Evolutionary conservation across 2,888 invertebrate species (phyloP).

Genomic region (Drosophila rellima): DNA sequence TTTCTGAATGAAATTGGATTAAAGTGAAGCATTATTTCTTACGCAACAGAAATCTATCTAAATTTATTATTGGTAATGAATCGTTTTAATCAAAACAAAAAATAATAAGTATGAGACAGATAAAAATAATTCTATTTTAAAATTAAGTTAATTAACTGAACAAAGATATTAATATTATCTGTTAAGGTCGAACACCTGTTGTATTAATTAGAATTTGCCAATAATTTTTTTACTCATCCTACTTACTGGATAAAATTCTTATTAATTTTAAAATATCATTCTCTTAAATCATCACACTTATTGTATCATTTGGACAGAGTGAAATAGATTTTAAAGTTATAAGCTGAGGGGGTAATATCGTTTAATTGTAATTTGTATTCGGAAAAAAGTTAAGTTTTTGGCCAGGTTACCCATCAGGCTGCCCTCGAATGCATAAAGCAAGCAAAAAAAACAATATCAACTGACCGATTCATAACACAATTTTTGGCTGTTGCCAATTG

Average conservation of each 20-base stretch:
- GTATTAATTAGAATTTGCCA: neutral
- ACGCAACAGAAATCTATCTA: neutral
- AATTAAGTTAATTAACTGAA: neutral
- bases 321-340: no score
- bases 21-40: neutral
- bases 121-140: conserved; percentile 6
- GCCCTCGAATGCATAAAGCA: conserved; percentile 3
- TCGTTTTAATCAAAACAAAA: neutral
- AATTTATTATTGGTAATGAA: neutral
- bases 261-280: no score
- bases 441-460: conserved; percentile 13
- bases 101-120: conserved; percentile 13
- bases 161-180: conserved; percentile 31
- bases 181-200: conserved; percentile 25
- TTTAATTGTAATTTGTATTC: no score
- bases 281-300: no score
- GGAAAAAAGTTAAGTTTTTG: neutral
- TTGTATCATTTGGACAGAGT: no score
- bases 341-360: no score
- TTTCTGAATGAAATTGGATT: neutral
- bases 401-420: neutral
- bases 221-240: conserved; percentile 4
- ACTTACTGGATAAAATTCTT: conserved; percentile 4
- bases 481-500: conserved; percentile 65
- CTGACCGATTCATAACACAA: conserved; percentile 31